These are phyloP conservation scores for Myotis pilosus DNA, from an alignment of 2,797 vertebrate species.

Conservation along the genomic window DNA sequence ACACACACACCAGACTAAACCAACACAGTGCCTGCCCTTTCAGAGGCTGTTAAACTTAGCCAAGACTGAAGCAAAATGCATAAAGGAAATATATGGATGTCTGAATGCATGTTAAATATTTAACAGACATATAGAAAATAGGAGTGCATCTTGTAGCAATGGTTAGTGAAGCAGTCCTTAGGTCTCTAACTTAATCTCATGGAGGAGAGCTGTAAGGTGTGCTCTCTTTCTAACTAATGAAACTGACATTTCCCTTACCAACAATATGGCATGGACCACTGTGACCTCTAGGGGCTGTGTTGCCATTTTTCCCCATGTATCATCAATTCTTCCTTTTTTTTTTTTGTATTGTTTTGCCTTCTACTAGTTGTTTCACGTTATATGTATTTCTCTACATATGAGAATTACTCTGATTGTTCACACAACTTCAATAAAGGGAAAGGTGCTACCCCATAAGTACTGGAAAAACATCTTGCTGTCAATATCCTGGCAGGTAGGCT, in stretches of 20 bases:
- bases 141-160: neutral
- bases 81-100: slow-evolving; percentile 32
- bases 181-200: neutral
- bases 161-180: neutral
- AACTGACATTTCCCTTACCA: slow-evolving; percentile 15
- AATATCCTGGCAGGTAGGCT: slow-evolving; percentile 42
- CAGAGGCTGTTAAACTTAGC: neutral
- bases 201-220: neutral
- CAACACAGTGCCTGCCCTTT: neutral
- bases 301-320: neutral
- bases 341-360: neutral
- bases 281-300: neutral
- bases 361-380: neutral
- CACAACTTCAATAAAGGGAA: slow-evolving; percentile 45
- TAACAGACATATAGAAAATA: neutral
- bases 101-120: slow-evolving; percentile 7
- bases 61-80: neutral
- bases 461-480: slow-evolving; percentile 28
- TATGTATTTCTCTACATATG: neutral
- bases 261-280: neutral
- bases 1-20: neutral
- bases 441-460: slow-evolving; percentile 58
- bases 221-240: neutral
- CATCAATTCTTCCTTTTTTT: neutral
- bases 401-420: slow-evolving; percentile 48